Evolutionary conservation across 1,140 invertebrate species (phyloP).

Genomic region (Zaprionus lachaisei): DNA sequence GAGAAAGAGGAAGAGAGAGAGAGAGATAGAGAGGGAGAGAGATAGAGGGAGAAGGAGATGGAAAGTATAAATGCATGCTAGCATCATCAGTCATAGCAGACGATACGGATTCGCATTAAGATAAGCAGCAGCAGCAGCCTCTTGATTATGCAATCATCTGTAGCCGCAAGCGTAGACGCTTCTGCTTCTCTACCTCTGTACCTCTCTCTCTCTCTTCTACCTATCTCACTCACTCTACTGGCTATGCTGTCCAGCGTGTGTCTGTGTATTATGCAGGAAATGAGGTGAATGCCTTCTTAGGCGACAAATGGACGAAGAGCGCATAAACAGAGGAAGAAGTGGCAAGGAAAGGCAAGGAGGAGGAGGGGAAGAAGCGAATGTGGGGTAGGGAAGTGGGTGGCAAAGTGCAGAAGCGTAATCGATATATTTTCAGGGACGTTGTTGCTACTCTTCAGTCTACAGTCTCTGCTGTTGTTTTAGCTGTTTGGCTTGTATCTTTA

Average conservation of each 20-base stretch:
- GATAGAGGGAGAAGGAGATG: constrained; percentile 7
- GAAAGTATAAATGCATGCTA: constrained; percentile 44
- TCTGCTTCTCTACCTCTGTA: neutral
- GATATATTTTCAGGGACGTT: constrained; percentile 72
- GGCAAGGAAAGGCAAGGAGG: constrained; percentile 23
- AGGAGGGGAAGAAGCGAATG: constrained; percentile 4
- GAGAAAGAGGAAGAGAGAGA: neutral
- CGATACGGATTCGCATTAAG: constrained; percentile 42
- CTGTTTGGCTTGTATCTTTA: constrained; percentile 18
- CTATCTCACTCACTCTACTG: constrained; percentile 6
- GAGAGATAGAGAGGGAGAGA: neutral
- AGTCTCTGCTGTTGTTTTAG: neutral
- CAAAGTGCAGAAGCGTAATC: constrained; percentile 63
- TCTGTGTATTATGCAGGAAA: constrained; percentile 49
- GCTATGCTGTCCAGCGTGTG: constrained; percentile 21
- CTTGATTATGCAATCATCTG: constrained; percentile 51
- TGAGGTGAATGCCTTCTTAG: constrained; percentile 76
- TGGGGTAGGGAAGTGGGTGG: constrained; percentile 8
- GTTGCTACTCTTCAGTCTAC: constrained; percentile 13
- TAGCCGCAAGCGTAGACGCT: constrained; percentile 6
- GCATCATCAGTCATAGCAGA: constrained; percentile 42
- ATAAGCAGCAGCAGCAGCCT: constrained; percentile 29
- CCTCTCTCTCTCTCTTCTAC: neutral
- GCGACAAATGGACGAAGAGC: constrained; percentile 53
- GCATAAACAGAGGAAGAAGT: constrained; percentile 13